Conservation (phyloP, 2,888 invertebrate genomes). For the Drosophila meridiana region DNA sequence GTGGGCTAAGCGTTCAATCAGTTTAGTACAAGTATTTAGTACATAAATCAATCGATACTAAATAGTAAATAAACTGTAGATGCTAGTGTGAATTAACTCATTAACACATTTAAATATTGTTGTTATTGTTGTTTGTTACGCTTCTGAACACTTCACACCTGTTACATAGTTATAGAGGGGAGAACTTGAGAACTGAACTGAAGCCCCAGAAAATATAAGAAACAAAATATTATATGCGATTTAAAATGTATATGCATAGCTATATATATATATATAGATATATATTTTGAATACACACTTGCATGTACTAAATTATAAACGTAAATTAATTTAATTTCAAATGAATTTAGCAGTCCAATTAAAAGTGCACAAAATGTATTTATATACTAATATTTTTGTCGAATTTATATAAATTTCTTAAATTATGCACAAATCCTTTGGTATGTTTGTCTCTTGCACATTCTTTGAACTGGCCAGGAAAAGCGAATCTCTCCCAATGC, state of each 20-base stretch:
- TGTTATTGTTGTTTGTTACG: no score
- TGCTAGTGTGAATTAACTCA: conserved; percentile 7
- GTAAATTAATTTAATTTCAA: neutral
- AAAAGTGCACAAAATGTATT: neutral
- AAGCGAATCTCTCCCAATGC: conserved; percentile 11
- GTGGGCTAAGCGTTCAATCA: conserved; percentile 15
- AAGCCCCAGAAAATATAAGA: neutral
- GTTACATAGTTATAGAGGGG: neutral
- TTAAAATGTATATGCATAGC: neutral
- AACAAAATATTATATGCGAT: neutral
- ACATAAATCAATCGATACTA: conserved; percentile 1
- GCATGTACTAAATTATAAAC: neutral
- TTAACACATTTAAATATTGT: neutral
- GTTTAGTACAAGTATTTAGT: neutral
- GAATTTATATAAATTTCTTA: conserved; percentile 2
- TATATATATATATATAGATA: neutral
- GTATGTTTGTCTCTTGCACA: conserved; percentile 3
- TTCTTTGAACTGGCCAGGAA: conserved; percentile 20
- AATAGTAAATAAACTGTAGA: neutral
- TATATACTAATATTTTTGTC: neutral
- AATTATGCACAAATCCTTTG: conserved; percentile 19
- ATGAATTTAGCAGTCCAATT: neutral
- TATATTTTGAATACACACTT: neutral
- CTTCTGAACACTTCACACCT: neutral
- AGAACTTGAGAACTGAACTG: neutral